Base-by-base conservation (phyloP, 1,140 invertebrate genomes). In the Cecropterus lyciades region DNA sequence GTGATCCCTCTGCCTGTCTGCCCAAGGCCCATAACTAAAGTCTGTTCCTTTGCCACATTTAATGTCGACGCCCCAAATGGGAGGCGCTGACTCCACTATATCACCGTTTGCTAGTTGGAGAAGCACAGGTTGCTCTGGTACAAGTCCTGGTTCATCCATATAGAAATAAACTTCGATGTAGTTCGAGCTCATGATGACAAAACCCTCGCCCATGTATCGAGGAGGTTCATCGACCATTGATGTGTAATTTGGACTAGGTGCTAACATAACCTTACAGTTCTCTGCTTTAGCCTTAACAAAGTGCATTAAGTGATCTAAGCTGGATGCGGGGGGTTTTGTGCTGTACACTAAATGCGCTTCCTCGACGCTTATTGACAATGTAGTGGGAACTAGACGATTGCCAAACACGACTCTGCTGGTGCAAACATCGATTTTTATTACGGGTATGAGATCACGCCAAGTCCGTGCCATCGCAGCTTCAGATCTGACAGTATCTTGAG, bases 1-100 rank as follows among this genome's bases (percentile, higher is more conserved):
- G 91, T 98, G 95, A 87, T 99, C 98, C 65, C 98, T 94, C 88
- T 99, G 99, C 43, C 98, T 94, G 88, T 99, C 99, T 5, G 98
- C 98, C 98, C 98, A 99, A 3, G 99, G 98, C 1, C 99, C 99
- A 81, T 99, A 99, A 88, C 98, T 99, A 75, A 99, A 98, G 84
- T 99, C 98, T 42, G 99, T 99, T 16, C 94, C 98, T 93, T 99
- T 99, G 1, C 98, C 97, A 93, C 98, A 99, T 87, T 98, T 98
- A 14, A 99, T 97, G 87, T 99, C 98, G 3, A 99, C 95, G 1
- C 98, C 98, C 97, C 98, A 98, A 70, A 98, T 97, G 0, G 98
- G 98, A 11, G 97, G 97, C 65, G 97, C 97, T 11, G 97, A 96
- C 80, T 98, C 96, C 5, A 98, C 96, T 52, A 98, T 95, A 88